Evolutionary conservation across 2,888 invertebrate species (phyloP), one percentile per base, ranked within the genome.

Genomic region (Stenolophus ochropezus): DNA sequence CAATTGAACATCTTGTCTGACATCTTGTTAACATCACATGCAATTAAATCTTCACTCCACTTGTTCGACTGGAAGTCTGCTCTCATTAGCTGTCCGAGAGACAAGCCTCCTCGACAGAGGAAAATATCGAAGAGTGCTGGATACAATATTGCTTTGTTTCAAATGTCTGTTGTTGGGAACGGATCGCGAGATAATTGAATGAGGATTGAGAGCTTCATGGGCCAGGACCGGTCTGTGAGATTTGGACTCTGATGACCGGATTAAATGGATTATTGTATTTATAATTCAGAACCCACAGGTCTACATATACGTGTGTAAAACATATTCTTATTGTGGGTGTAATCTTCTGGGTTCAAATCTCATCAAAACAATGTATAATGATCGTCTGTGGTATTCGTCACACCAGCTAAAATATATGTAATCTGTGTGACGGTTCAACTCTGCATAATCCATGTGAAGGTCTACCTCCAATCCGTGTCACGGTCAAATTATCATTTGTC

Each of bases 161-260:
- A 11, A 20, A 11, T 20, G 20, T 56, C 56, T 56, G 56, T 20
- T 56, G 56, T 65, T 65, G 5, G 14, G 65, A 65, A 65, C 14
- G 27, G 27, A 65, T 65, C 65, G 33, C 27, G 14, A 23, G 33
- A 65, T 65, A 65, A 65, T 65, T 65, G 65, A 65, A 65, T 65
- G 65, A 25, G 65, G 65, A 65, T 27, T 14, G 65, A 65, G 65
- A 27, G 65, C 25, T 65, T 65, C 25, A 65, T 33, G 56, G 27
- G 25, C 27, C 25, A 65, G 65, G 33, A 33, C 16, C 14, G 65
- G 25, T 25, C 14, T 65, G 21, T 25, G 23, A 65, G 33, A 65
- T 65, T 27, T 65, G 65, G 0, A n/a, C 65, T 16, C 65, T 27
- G 33, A 65, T 27, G 14, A 27, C 5, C 21, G 33, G 14, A 27